phyloP scores from a whole-genome alignment of 2,113 vertebrate genomes.

The Rhineura floridana region DNA sequence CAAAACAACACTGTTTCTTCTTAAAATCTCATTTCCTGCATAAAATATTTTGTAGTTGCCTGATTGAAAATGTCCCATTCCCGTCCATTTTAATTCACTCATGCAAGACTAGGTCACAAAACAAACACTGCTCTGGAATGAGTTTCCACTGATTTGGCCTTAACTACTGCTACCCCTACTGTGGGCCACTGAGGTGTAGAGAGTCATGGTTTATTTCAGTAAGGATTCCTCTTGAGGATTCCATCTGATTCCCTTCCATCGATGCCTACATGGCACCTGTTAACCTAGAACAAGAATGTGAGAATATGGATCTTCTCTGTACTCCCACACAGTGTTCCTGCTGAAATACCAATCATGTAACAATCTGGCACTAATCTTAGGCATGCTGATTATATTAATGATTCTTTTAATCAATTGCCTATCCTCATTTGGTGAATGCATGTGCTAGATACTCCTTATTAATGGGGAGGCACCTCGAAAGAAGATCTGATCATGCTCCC shows the following conservation, averaged over 20 bases:
- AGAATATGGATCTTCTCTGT: slow-evolving; percentile 23
- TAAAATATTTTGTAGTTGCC: too few species aligned
- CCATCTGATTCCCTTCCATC: not conserved
- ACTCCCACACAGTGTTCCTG: slow-evolving; percentile 53
- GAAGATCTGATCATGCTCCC: slow-evolving; percentile 68
- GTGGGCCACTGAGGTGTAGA: not conserved
- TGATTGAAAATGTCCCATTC: too few species aligned
- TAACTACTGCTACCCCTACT: not conserved
- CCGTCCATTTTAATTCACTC: too few species aligned
- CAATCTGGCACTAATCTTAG: slow-evolving; percentile 49
- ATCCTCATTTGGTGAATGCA: slow-evolving; percentile 37
- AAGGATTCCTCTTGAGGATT: not conserved
- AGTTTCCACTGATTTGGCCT: not conserved
- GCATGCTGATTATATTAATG: slow-evolving; percentile 44
- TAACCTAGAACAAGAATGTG: slow-evolving; percentile 24
- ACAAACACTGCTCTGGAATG: not conserved
- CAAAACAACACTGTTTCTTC: too few species aligned
- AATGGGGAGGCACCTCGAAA: slow-evolving; percentile 61
- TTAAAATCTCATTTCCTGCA: too few species aligned
- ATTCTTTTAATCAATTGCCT: slow-evolving; percentile 59
- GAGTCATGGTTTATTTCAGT: not conserved
- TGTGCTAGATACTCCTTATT: slow-evolving; percentile 59
- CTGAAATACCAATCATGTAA: slow-evolving; percentile 52
- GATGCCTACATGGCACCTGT: not conserved
- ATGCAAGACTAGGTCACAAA: too few species aligned